Percentiles rank a stretch among this genome's conserved stretches.
Conservation (phyloP, 1,140 invertebrate genomes). For the Musca vetustissima region DNA sequence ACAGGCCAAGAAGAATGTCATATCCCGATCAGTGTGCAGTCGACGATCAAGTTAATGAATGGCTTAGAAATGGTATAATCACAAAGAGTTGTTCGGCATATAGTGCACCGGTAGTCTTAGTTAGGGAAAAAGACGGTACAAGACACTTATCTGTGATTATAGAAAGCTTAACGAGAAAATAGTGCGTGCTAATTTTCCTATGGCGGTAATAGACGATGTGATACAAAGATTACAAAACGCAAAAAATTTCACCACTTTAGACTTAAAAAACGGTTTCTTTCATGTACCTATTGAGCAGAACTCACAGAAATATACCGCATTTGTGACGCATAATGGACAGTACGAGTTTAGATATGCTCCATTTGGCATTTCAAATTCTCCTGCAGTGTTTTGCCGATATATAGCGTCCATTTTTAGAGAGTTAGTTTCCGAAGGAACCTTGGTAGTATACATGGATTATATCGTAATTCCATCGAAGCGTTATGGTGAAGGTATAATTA, state of each 20-base stretch:
- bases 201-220: slow-evolving; percentile 34
- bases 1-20: background rate
- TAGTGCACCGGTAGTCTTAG: slow-evolving; percentile 27
- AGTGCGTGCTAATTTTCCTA: slow-evolving; percentile 27
- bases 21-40: background rate
- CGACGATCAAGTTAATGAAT: background rate
- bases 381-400: slow-evolving; percentile 33
- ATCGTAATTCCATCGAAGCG: slow-evolving; percentile 23
- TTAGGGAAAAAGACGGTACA: slow-evolving; percentile 18
- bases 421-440: slow-evolving; percentile 11
- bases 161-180: slow-evolving; percentile 21
- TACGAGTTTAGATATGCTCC: slow-evolving; percentile 19
- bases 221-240: slow-evolving; percentile 29
- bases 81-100: slow-evolving; percentile 33
- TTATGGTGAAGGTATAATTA: slow-evolving; percentile 7
- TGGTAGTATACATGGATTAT: slow-evolving; percentile 26
- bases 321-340: slow-evolving; percentile 25
- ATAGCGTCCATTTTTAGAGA: slow-evolving; percentile 26
- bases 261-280: slow-evolving; percentile 26
- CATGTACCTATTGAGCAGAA: slow-evolving; percentile 9
- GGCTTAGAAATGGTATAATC: slow-evolving; percentile 34
- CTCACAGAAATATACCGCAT: slow-evolving; percentile 21
- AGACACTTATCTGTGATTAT: slow-evolving; percentile 27
- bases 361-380: slow-evolving; percentile 33
- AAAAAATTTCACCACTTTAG: slow-evolving; percentile 32